Percentiles rank a stretch among this genome's conserved stretches.
Evolutionary conservation across 2,888 invertebrate species (phyloP).

Genomic region (Spilarctia lutea): DNA sequence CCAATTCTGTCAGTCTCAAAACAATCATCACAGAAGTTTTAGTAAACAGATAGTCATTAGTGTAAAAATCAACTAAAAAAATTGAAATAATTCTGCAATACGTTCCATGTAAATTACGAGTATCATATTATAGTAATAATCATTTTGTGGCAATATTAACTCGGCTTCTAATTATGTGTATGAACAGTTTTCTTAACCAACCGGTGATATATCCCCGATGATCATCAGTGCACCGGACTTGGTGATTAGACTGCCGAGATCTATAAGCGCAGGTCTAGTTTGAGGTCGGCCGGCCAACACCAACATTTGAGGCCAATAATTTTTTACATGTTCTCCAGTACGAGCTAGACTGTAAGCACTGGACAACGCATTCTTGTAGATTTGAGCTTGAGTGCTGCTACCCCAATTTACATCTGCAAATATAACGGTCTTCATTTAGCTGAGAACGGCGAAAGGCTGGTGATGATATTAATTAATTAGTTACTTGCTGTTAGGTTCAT

Average conservation of each 20-base stretch:
- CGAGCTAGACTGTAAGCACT: constrained; percentile 93
- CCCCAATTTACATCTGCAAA: constrained; percentile 97
- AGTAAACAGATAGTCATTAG: too few species aligned
- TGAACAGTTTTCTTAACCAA: constrained; percentile 58
- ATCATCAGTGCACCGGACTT: constrained; percentile 96
- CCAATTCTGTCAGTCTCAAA: too few species aligned
- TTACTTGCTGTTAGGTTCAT: too few species aligned
- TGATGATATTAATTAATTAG: too few species aligned
- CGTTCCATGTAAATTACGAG: neutral
- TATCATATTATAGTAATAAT: too few species aligned
- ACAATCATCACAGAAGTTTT: too few species aligned
- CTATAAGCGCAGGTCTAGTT: constrained; percentile 94
- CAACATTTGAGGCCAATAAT: constrained; percentile 96
- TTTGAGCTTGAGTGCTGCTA: constrained; percentile 98
- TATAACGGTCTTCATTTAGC: neutral
- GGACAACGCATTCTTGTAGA: constrained; percentile 96
- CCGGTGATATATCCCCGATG: constrained; percentile 94
- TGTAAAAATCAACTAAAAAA: too few species aligned
- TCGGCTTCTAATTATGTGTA: neutral
- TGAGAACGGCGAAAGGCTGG: too few species aligned
- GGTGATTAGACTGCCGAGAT: constrained; percentile 96
- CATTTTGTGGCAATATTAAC: neutral
- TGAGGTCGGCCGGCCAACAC: constrained; percentile 95
- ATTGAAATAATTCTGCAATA: neutral
- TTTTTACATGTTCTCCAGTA: constrained; percentile 98